Base-by-base conservation (phyloP, 2,888 invertebrate species). In the Eupithecia pulchellata region DNA sequence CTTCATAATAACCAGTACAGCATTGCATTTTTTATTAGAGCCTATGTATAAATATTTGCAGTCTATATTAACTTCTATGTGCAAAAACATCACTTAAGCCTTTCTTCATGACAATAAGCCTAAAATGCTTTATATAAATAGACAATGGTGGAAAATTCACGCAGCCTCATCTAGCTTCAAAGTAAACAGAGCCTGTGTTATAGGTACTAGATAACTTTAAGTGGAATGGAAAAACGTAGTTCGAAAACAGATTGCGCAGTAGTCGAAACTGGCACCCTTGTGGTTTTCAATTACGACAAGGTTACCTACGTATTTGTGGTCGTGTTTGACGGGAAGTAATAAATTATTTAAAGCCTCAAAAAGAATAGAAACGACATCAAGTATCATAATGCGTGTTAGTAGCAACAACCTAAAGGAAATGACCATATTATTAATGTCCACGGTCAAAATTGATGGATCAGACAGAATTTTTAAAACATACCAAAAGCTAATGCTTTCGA, bases 401-500 rank as follows among this genome's bases (percentile, higher is more conserved):
- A 29, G 29, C 17, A 32, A 20, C 20, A 6, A 61, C 61, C 61
- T 61, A 20, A 47, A 20, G 20, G 13, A 61, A 30, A 60, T 11
- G 17, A 60, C 17, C 9, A 14, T 58, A 58, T 30, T 17, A 32
- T 25, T 52, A 60, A 20, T 32, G 20, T 61, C 34, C 60, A 3
- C 34, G 25, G 34, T 25, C 25, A 61, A 25, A 4, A 32, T 60
- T 61, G 61, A 42, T 39, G 55, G 57, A 69, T 25, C 62, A 34
- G 25, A n/a, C 20, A 13, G 64, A 68, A 47, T 61, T n/a, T 65
- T 61, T 65, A 64, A 71, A 64, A 60, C 63, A 66, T 68, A 57
- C 61, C 32, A 20, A 61, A 66, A 63, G 47, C 72, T 39, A 67
- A 71, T 72, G 66, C 55, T 66, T 74, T 69, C 34, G 63, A 68